Conservation (phyloP, 2,888 invertebrate species). For the Maniola hyperantus region DNA sequence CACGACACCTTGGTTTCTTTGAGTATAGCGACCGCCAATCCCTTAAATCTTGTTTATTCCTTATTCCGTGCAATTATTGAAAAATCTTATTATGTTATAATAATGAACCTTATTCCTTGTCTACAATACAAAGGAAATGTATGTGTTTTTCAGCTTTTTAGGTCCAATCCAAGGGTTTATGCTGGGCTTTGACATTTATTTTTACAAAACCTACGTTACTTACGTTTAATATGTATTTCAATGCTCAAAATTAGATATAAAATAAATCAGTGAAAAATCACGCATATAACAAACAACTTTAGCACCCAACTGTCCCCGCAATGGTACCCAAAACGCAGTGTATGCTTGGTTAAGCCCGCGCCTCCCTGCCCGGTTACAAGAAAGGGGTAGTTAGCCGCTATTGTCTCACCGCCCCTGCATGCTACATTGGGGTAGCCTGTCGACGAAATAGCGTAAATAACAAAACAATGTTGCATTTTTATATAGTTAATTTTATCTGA, state of each 20-base stretch:
- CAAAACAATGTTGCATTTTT: slow-evolving; percentile 42
- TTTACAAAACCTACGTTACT: no score
- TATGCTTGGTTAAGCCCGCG: slow-evolving; percentile 80
- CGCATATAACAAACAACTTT: slow-evolving; percentile 33
- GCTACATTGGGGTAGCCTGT: slow-evolving; percentile 48
- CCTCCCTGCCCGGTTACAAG: slow-evolving; percentile 71
- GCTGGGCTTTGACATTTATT: no score
- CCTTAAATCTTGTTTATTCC: no score
- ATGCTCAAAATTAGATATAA: background rate
- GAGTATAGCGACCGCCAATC: no score
- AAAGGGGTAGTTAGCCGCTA: slow-evolving; percentile 82
- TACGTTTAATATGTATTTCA: no score
- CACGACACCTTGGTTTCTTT: no score
- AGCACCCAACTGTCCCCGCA: slow-evolving; percentile 56
- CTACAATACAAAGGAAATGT: no score
- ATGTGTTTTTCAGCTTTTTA: no score
- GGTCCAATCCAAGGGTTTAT: no score
- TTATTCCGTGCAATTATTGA: no score
- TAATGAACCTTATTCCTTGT: no score
- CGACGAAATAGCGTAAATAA: slow-evolving; percentile 54
- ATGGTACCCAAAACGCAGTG: slow-evolving; percentile 72
- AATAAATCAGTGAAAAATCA: background rate
- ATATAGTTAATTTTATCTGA: slow-evolving; percentile 1
- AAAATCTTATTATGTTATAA: no score
- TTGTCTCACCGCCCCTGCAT: slow-evolving; percentile 71